A percentile compares a stretch with the other conserved stretches of the same genome.
Evolutionary conservation across 2,797 vertebrate genomes (phyloP).

Genomic region (Syndactyla subalaris): DNA sequence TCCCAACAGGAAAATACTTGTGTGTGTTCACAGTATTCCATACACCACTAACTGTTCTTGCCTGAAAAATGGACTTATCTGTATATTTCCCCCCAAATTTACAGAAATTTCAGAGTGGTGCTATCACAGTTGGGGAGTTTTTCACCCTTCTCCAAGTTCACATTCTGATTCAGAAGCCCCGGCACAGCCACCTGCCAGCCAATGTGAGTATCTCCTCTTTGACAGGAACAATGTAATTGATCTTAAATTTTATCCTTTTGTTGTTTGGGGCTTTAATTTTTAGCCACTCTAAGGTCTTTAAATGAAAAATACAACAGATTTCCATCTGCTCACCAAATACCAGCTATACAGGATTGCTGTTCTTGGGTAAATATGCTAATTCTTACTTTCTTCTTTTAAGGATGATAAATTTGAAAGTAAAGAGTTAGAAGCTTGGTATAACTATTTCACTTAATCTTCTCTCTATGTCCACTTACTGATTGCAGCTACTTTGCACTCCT

Average conservation of each 20-base stretch:
- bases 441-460: background rate
- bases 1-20: background rate
- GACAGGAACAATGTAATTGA: background rate
- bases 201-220: conserved; percentile 77
- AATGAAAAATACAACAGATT: background rate
- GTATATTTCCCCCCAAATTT: background rate
- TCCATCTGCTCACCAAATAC: background rate
- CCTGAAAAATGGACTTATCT: background rate
- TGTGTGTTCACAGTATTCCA: background rate
- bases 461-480: background rate
- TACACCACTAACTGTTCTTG: background rate
- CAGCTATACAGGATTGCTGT: background rate
- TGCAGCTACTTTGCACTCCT: background rate
- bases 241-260: background rate
- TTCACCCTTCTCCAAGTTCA: conserved; percentile 89
- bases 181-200: conserved; percentile 87
- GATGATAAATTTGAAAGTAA: background rate
- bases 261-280: background rate
- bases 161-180: conserved; percentile 88
- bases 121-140: conserved; percentile 89
- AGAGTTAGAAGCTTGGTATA: background rate
- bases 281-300: background rate
- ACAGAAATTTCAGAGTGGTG: conserved; percentile 88
- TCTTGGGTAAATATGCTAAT: background rate
- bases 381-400: background rate